Percentiles rank a stretch among this genome's conserved stretches.
phyloP scores from a whole-genome alignment of 2,888 invertebrate genomes.

The Tenthredo mesomela region DNA sequence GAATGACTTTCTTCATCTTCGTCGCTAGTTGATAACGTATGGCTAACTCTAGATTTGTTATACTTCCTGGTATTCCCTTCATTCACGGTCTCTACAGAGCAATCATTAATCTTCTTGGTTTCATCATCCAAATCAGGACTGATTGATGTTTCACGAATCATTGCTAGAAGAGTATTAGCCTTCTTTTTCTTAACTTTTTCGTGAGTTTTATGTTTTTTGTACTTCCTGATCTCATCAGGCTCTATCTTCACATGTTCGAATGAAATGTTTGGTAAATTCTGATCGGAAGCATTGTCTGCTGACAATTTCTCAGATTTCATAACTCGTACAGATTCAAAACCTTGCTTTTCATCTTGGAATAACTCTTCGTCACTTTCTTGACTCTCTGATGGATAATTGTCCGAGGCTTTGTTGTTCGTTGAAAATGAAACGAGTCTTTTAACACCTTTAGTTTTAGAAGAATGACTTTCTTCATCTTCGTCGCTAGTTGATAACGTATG shows the following conservation, averaged over 20 bases:
- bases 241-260: not conserved
- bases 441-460: not conserved
- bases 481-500: not conserved
- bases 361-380: not conserved
- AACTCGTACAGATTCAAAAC: not conserved
- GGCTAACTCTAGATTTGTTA: not conserved
- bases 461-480: not conserved
- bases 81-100: not conserved
- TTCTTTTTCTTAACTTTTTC: not conserved
- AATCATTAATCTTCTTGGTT: not conserved
- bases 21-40: not conserved
- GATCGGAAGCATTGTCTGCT: not conserved
- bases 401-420: not conserved
- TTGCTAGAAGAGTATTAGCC: not conserved
- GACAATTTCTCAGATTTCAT: not conserved
- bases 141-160: not conserved
- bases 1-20: not conserved
- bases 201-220: not conserved
- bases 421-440: not conserved
- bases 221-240: not conserved
- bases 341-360: not conserved
- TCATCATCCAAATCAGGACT: conserved; percentile 23
- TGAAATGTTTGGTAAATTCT: not conserved
- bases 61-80: not conserved
- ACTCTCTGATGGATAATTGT: not conserved